These are phyloP conservation scores for Talpa occidentalis DNA, from an alignment of 2,113 vertebrate species.

Conservation along the genomic window DNA sequence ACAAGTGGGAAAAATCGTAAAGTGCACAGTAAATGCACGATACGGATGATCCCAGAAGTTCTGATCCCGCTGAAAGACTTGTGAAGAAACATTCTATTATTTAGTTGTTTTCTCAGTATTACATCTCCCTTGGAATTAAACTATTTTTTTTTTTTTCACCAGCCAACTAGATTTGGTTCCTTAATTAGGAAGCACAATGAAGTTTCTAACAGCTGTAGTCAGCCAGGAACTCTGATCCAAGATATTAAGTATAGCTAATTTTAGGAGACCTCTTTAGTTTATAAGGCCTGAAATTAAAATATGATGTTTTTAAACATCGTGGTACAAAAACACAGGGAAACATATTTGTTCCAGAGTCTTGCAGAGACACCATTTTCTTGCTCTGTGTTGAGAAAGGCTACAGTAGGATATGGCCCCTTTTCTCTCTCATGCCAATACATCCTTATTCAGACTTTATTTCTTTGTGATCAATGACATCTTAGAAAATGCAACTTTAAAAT, in stretches of 20 bases:
- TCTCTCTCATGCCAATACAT: neutral
- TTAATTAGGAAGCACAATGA: conserved; percentile 61
- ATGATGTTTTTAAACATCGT: conserved; percentile 57
- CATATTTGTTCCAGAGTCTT: conserved; percentile 46
- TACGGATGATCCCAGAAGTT: neutral
- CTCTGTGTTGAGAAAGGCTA: conserved; percentile 28
- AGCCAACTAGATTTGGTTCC: conserved; percentile 47
- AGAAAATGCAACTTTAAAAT: conserved; percentile 30
- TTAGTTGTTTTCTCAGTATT: conserved; percentile 59
- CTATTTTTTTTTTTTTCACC: neutral
- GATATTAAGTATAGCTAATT: conserved; percentile 73
- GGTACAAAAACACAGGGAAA: conserved; percentile 28
- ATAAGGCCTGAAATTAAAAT: conserved; percentile 74
- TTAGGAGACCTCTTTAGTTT: conserved; percentile 69
- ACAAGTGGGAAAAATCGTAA: conserved; percentile 3
- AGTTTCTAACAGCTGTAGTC: conserved; percentile 64
- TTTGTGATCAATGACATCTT: conserved; percentile 3
- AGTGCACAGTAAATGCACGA: neutral
- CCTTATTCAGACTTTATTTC: conserved; percentile 49
- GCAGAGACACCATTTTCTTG: neutral
- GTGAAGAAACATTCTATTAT: neutral
- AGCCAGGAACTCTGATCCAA: conserved; percentile 62
- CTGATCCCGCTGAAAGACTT: neutral
- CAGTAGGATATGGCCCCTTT: neutral
- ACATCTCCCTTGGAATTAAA: conserved; percentile 46